Evolutionary conservation across 2,888 invertebrate species (phyloP), one percentile per base, ranked within the genome.

Genomic region (Parnassius apollo): DNA sequence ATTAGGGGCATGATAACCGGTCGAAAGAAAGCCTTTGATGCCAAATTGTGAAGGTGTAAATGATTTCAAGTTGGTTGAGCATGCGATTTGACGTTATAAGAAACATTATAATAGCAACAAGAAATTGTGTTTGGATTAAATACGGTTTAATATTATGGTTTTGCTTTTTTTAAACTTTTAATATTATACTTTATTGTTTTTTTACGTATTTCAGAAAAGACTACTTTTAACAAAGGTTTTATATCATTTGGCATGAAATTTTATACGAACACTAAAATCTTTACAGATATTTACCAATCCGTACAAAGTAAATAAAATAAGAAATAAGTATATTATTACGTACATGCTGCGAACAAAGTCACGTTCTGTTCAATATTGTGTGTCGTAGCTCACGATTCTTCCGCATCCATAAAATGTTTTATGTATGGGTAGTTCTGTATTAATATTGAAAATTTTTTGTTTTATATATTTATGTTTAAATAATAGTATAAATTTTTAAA

Each of bases 1-100:
- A 91, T 91, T 91, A 91, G 85, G 88, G 84, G 80, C 85, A 79
- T 80, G 83, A 82, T 81, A 82, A 81, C 79, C 82, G 85, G 85
- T 86, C 86, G 63, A 63, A 62, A 81, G 83, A 77, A 80, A 78
- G 76, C 83, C 88, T 88, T 88, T 89, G 88, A 90, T 86, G 88
- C 81, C 81, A 81, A 80, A 82, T 80, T 84, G 85, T 82, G 81
- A 83, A 88, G 86, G 88, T 86, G 86, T 83, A 83, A 82, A 82
- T 77, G 79, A 76, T 63, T 63, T 56, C 45, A 22, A 53, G 69
- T 69, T 67, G 72, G 76, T 74, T 69, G 75, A 80, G 69, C 75
- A 76, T 62, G 57, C 50, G 9, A n/a, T 45, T 22, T 45, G 46
- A 48, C 53, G n/a, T 52, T 12, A 22, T 52, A 35, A 53, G 57